Conservation (phyloP, 2,113 vertebrate genomes). For the Salvelinus fontinalis region DNA sequence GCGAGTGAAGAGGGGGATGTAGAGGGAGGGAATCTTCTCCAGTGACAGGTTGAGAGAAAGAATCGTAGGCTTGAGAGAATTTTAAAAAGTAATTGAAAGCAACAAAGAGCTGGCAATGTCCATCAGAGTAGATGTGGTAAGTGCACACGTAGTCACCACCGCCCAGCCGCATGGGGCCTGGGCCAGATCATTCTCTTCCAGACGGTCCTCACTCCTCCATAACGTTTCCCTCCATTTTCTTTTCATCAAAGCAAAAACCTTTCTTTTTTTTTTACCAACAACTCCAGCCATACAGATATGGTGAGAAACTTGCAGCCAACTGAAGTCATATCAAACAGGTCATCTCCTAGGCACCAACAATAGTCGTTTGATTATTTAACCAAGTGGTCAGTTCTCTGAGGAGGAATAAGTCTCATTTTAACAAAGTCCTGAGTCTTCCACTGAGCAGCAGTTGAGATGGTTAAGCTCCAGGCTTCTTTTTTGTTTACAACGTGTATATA, state of each 20-base stretch:
- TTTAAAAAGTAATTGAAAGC: constrained; percentile 5
- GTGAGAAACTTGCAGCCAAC: constrained; percentile 56
- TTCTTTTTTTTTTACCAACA: not conserved
- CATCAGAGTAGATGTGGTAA: constrained; percentile 70
- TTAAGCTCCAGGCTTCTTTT: constrained; percentile 86
- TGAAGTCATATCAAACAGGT: constrained; percentile 36
- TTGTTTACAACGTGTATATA: constrained; percentile 70
- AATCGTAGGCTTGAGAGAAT: constrained; percentile 52
- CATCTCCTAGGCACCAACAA: constrained; percentile 35
- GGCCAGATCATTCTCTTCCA: constrained; percentile 21
- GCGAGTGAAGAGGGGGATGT: constrained; percentile 7
- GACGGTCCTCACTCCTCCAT: not conserved
- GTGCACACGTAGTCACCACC: constrained; percentile 38
- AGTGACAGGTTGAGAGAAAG: constrained; percentile 33
- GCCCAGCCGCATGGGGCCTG: not conserved
- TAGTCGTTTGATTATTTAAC: constrained; percentile 29
- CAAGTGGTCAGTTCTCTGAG: constrained; percentile 46
- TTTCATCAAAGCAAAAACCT: not conserved
- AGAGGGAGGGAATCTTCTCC: constrained; percentile 16
- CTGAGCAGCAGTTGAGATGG: constrained; percentile 97
- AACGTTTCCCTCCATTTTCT: not conserved
- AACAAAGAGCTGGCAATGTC: constrained; percentile 52
- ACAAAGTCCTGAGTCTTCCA: constrained; percentile 95
- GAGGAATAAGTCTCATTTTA: constrained; percentile 53
- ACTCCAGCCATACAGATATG: constrained; percentile 38